Conservation (phyloP, 2,888 invertebrate species). For the Eugnorisma glareosa region DNA sequence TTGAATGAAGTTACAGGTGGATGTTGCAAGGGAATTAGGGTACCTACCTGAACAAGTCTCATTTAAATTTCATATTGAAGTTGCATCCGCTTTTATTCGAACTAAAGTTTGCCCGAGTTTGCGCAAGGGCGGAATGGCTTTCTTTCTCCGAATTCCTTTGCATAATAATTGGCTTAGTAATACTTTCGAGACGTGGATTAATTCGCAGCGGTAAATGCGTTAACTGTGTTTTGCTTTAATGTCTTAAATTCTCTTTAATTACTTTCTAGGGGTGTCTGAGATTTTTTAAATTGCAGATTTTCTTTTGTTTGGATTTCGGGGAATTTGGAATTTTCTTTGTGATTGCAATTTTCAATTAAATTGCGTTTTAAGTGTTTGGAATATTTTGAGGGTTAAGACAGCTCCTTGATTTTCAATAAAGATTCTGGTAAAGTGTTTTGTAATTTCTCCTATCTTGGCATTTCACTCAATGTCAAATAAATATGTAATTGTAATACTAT, state of each 20-base stretch:
- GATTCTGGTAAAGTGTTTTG: not conserved
- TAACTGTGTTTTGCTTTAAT: slow-evolving; percentile 65
- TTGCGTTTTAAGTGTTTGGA: slow-evolving; percentile 14
- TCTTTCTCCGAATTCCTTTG: slow-evolving; percentile 73
- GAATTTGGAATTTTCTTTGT: slow-evolving; percentile 15
- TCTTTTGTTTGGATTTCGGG: slow-evolving; percentile 42
- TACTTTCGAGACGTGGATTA: slow-evolving; percentile 66
- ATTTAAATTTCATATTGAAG: slow-evolving; percentile 82
- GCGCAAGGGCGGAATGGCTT: slow-evolving; percentile 68
- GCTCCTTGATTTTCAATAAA: not conserved
- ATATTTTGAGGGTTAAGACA: not conserved
- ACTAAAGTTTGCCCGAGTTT: slow-evolving; percentile 69
- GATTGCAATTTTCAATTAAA: slow-evolving; percentile 37
- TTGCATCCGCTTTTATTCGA: slow-evolving; percentile 76
- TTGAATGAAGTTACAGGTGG: slow-evolving; percentile 74
- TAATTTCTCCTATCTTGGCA: not conserved
- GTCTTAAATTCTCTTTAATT: slow-evolving; percentile 64
- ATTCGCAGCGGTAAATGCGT: slow-evolving; percentile 67
- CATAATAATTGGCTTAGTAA: slow-evolving; percentile 70
- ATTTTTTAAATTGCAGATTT: slow-evolving; percentile 61
- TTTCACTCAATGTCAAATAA: not conserved
- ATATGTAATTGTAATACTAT: not conserved
- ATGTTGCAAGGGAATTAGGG: slow-evolving; percentile 76
- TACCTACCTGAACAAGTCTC: slow-evolving; percentile 73
- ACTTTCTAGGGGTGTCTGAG: slow-evolving; percentile 53